Evolutionary conservation across 2,113 vertebrate species (phyloP), one percentile per base, ranked within the genome.

Genomic region (Quiscalus mexicanus): DNA sequence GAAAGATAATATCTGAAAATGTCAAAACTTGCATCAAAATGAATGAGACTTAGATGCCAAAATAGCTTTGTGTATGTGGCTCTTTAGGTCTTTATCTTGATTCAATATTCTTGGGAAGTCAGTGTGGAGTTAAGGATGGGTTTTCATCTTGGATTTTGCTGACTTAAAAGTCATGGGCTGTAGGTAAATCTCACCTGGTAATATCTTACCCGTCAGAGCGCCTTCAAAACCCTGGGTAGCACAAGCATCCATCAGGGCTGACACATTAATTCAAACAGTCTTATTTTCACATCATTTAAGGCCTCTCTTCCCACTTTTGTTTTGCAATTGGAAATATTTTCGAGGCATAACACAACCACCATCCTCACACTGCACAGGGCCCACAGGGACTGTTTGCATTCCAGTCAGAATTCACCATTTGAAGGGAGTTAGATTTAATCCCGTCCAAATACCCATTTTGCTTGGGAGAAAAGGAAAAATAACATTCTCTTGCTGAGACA

Each of bases 141-240:
- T 92, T 96, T 93, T 81, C 79, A 73, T 70, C 82, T 58, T 2
- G 0, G 88, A 83, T 93, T 94, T 59, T 88, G 92, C 92, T 93
- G 96, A 96, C 92, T 91, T 91, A 21, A 45, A 77, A 93, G 78
- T 73, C 68, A 59, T 27, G 85, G 79, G 85, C 75, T 80, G 92
- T 83, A 88, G 95, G 95, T 95, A 97, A 96, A 96, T 94, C 93
- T 95, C 95, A 96, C 93, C 92, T 94, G 93, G 95, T 44, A 93
- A 94, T 93, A 65, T 25, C 75, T 90, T 70, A 88, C 87, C 87
- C 15, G 9, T 94, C 95, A 94, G 75, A 88, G 90, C 59, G 87
- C 87, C 90, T 83, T 83, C 91, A 79, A 80, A 96, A 80, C 92
- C 68, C 78, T 4, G 75, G 70, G 39, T 4, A 91, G 87, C 92